Conservation (phyloP, 1,140 invertebrate genomes). For the Leptinotarsa defecta region DNA sequence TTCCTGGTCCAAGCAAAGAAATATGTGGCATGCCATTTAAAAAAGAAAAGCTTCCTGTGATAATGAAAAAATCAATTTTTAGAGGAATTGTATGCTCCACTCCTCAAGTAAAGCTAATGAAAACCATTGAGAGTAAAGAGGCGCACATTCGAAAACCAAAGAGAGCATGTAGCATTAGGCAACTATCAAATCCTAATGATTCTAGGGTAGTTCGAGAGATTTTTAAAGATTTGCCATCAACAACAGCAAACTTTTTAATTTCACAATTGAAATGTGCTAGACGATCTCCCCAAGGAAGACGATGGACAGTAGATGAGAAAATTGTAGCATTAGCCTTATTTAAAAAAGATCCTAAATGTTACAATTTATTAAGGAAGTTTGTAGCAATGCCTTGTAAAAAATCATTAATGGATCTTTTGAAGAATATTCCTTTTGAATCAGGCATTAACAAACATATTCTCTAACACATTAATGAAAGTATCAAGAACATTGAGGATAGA, state of each 20-base stretch:
- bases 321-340: slow-evolving; percentile 15
- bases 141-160: slow-evolving; percentile 9
- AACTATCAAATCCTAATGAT: slow-evolving; percentile 6
- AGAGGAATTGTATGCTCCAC: not conserved
- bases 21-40: not conserved
- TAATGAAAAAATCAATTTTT: too few species aligned
- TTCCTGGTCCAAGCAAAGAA: not conserved
- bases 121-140: slow-evolving; percentile 3
- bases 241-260: slow-evolving; percentile 10
- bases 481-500: slow-evolving; percentile 11
- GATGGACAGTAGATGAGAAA: slow-evolving; percentile 23
- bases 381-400: slow-evolving; percentile 19
- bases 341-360: slow-evolving; percentile 20
- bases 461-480: slow-evolving; percentile 16
- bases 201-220: not conserved
- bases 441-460: slow-evolving; percentile 22
- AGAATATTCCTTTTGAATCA: slow-evolving; percentile 14
- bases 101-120: slow-evolving; percentile 5
- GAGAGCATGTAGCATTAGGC: not conserved
- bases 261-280: slow-evolving; percentile 8
- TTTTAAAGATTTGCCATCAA: slow-evolving; percentile 1
- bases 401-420: slow-evolving; percentile 3
- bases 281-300: slow-evolving; percentile 7
- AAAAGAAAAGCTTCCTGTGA: too few species aligned
- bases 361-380: slow-evolving; percentile 20